Evolutionary conservation across 2,113 vertebrate genomes (phyloP).

Genomic region (Orycteropus afer): DNA sequence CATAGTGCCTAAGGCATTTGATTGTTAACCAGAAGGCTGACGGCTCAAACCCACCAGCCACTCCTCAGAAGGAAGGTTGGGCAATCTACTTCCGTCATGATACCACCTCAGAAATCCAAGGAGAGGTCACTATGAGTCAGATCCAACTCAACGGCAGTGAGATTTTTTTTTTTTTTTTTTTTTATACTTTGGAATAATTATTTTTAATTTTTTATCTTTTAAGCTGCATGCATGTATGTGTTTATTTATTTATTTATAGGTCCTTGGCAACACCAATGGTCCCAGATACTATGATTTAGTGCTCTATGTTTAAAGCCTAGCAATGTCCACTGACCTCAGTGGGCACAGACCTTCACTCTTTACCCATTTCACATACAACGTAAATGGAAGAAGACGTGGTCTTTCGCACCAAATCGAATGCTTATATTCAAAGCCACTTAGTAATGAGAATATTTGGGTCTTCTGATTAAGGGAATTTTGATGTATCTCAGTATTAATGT

Average conservation of each 20-base stretch:
- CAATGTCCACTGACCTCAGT: background rate
- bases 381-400: background rate
- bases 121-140: too few species aligned
- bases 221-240: background rate
- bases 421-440: background rate
- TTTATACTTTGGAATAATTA: slow-evolving; percentile 12
- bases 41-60: too few species aligned
- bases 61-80: too few species aligned
- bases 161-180: too few species aligned
- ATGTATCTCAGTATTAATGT: background rate
- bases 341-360: background rate
- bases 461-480: background rate
- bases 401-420: background rate
- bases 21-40: too few species aligned
- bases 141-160: too few species aligned
- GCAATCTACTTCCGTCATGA: too few species aligned
- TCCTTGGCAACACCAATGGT: background rate
- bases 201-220: background rate
- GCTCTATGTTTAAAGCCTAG: background rate
- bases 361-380: background rate
- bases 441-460: background rate
- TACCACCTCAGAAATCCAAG: too few species aligned
- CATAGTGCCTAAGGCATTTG: too few species aligned
- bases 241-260: background rate
- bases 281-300: background rate